These are phyloP conservation scores for Nowickia ferox DNA, from an alignment of 2,888 invertebrate genomes.

Conservation along the genomic window DNA sequence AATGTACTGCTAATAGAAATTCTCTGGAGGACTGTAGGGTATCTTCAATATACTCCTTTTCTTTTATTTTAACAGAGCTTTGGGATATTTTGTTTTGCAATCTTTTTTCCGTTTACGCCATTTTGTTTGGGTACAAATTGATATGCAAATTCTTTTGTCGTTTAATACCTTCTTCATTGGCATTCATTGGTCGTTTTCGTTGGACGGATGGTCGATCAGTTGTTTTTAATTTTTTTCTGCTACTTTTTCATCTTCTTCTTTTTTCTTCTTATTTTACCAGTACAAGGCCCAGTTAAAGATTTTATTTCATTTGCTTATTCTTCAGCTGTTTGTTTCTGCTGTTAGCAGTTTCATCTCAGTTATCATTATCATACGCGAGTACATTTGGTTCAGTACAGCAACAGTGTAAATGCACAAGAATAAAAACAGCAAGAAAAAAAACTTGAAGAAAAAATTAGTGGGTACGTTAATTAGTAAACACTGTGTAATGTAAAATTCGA, in stretches of 20 bases:
- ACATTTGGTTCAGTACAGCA: slow-evolving; percentile 51
- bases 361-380: slow-evolving; percentile 70
- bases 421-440: slow-evolving; percentile 13
- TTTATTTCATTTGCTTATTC: slow-evolving; percentile 47
- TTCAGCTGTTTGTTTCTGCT: slow-evolving; percentile 34
- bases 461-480: slow-evolving; percentile 73
- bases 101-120: slow-evolving; percentile 66
- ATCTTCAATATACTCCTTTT: neutral
- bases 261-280: neutral
- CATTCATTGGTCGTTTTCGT: slow-evolving; percentile 61
- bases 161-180: slow-evolving; percentile 70
- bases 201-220: slow-evolving; percentile 58
- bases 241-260: neutral
- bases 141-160: slow-evolving; percentile 73
- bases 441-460: slow-evolving; percentile 67
- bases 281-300: slow-evolving; percentile 44
- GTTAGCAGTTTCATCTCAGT: slow-evolving; percentile 53
- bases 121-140: slow-evolving; percentile 74
- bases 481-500: slow-evolving; percentile 68
- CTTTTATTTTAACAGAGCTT: slow-evolving; percentile 23
- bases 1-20: neutral
- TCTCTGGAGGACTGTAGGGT: slow-evolving; percentile 21
- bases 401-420: slow-evolving; percentile 20
- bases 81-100: slow-evolving; percentile 15
- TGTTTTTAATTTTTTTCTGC: slow-evolving; percentile 3